A percentile compares a stretch with the other conserved stretches of the same genome.
phyloP scores from a whole-genome alignment of 2,797 vertebrate species.

The Urophycis tenuis region DNA sequence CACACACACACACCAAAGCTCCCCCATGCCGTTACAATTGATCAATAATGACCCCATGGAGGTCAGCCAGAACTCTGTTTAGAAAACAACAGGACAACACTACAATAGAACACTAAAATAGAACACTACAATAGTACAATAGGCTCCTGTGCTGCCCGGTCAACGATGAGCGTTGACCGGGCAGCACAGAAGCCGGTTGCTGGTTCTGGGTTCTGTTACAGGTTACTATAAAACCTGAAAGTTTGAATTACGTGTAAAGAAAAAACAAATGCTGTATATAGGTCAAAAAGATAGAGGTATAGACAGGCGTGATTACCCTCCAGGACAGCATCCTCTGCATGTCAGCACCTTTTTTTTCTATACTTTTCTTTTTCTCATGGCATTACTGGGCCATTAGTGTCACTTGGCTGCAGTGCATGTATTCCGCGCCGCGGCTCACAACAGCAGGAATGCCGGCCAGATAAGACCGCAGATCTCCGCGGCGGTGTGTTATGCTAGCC shows the following conservation, averaged over 20 bases:
- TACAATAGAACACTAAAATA: no score
- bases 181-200: neutral
- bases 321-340: slow-evolving; percentile 1
- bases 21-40: neutral
- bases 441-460: slow-evolving; percentile 54
- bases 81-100: neutral
- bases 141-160: no score
- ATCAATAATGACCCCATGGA: neutral
- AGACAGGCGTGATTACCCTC: neutral
- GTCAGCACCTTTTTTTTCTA: slow-evolving; percentile 3
- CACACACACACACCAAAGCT: neutral
- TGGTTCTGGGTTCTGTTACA: no score
- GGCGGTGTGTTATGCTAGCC: slow-evolving; percentile 62
- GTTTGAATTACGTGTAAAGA: neutral
- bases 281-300: neutral
- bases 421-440: slow-evolving; percentile 50
- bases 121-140: neutral
- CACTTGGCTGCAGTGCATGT: slow-evolving; percentile 57
- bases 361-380: slow-evolving; percentile 45
- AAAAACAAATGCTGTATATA: neutral
- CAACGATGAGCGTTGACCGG: no score
- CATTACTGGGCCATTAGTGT: slow-evolving; percentile 59
- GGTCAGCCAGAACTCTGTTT: neutral
- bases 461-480: slow-evolving; percentile 52
- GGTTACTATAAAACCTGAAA: neutral